phyloP scores from a whole-genome alignment of 2,797 vertebrate species.

The Thunnus albacares region DNA sequence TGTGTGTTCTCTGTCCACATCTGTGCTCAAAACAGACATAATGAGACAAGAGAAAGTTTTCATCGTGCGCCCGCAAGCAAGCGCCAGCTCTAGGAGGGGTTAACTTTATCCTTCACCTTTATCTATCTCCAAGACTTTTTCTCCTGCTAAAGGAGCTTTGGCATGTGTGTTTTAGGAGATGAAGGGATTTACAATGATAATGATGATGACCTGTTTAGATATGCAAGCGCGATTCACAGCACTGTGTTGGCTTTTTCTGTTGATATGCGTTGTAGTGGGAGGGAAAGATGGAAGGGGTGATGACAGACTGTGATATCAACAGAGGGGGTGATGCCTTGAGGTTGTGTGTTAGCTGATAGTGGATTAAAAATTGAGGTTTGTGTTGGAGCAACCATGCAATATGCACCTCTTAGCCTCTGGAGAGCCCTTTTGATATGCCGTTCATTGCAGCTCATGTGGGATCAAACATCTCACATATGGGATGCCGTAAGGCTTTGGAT shows the following conservation, averaged over 20 bases:
- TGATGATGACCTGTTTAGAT: constrained; percentile 68
- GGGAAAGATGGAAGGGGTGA: constrained; percentile 37
- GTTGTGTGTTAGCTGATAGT: constrained; percentile 46
- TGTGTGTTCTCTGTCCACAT: constrained; percentile 58
- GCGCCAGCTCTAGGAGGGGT: background rate
- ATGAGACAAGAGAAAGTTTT: constrained; percentile 55
- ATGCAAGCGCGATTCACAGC: constrained; percentile 17
- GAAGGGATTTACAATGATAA: constrained; percentile 64
- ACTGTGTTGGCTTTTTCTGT: constrained; percentile 43
- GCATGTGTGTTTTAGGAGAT: constrained; percentile 60
- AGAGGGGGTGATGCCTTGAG: constrained; percentile 24
- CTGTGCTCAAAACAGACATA: constrained; percentile 38
- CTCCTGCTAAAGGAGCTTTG: constrained; percentile 42
- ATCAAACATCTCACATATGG: background rate
- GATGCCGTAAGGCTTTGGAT: background rate
- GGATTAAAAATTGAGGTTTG: constrained; percentile 41
- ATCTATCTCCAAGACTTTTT: constrained; percentile 44
- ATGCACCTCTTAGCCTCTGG: constrained; percentile 10
- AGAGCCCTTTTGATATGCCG: background rate
- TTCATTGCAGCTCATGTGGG: background rate
- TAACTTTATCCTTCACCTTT: constrained; percentile 30
- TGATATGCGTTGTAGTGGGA: constrained; percentile 50
- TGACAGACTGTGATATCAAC: constrained; percentile 58
- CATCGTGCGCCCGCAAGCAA: constrained; percentile 16
- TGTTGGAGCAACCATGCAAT: constrained; percentile 18